A percentile compares a stretch with the other conserved stretches of the same genome.
These are phyloP conservation scores for crab-eating macaque (Macaca fascicularis) DNA, from an alignment of 2,113 vertebrate species.

Conservation along the genomic window T2T-MFA8v1.1 NC_088375.1:190064501-190065000, in stretches of 20 bases:
- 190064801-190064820: not conserved
- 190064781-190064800: not conserved
- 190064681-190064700: not conserved
- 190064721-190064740: not conserved
- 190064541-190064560: not conserved
- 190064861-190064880: not conserved
- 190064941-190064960: not conserved
- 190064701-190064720: not conserved
- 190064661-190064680: not conserved
- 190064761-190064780: not conserved
- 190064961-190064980: not conserved
- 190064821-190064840: not conserved
- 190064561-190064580: not conserved
- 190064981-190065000: conserved; percentile 5
- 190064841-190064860: not conserved
- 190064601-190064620: not conserved
- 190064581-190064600: not conserved
- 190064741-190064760: not conserved
- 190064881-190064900: not conserved
- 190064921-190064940: not conserved
- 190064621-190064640: not conserved
- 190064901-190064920: not conserved
- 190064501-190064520: not conserved
- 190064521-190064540: not conserved
- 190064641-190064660: not conserved